Base-by-base conservation (phyloP, 2,113 vertebrate genomes). In the Lagopus leucura region DNA sequence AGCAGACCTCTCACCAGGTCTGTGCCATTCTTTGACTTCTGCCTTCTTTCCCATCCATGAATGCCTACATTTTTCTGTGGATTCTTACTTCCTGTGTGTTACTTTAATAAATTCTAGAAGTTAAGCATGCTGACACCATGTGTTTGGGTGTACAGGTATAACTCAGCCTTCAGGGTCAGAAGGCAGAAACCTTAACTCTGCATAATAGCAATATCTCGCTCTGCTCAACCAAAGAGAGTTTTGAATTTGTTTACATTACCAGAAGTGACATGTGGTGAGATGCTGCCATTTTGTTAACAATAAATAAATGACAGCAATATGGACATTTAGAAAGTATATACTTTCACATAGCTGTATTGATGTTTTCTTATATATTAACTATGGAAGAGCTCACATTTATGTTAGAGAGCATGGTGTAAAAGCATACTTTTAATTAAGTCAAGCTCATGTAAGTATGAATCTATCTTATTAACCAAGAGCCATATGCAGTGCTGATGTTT, bases 1-100 rank as follows among this genome's bases (percentile, higher is more conserved):
- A 63, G 5, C 97, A 98, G 50, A 96, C 98, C 1, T 98, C 98
- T 92, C 92, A 96, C 64, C 98, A 99, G 98, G 99, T 99, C 45
- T 97, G 97, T 96, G 40, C 8, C 21, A 13, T 91, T 93, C 38
- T 64, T 90, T 84, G 43, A 5, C 40, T 78, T 75, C 28, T 27
- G 34, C 84, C 48, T 71, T 12, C 16, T 90, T 2, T 93, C 27
- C 16, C 13, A 8, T 48, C 36, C 4, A 11, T 52, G 76, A 14
- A 2, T 65, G 13, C 15, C 86, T 63, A 14, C 0, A 1, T 40
- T 38, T 28, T 36, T 36, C 20, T 54, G 10, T 27, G n/a, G 30
- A 74, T 93, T 94, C 13, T 10, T 6, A 32, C 55, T 73, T 11
- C 34, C 34, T 24, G 24, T 16, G 8, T 65, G 45, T 54, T 58